phyloP scores from a whole-genome alignment of 2,888 invertebrate genomes.

The Oithona nana region DNA sequence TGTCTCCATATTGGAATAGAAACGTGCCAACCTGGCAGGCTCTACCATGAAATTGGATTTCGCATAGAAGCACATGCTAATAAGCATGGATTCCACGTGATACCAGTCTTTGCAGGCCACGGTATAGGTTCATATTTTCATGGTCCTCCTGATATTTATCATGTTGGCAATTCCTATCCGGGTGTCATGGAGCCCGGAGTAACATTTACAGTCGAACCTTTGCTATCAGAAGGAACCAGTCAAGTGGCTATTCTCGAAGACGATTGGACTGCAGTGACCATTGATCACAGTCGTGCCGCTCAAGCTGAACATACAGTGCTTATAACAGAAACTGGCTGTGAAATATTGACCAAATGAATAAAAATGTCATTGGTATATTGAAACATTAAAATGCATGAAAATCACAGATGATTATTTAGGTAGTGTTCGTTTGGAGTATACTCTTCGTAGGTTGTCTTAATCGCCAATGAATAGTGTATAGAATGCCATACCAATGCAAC shows the following conservation, averaged over 20 bases:
- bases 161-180: conserved; percentile 28
- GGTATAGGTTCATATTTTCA: conserved; percentile 85
- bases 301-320: conserved; percentile 82
- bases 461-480: too few species aligned
- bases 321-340: conserved; percentile 52
- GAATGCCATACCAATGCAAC: too few species aligned
- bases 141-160: conserved; percentile 72
- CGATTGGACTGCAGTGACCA: conserved; percentile 67
- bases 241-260: conserved; percentile 27
- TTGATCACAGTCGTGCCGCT: conserved; percentile 59
- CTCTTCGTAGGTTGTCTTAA: too few species aligned
- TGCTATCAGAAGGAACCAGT: conserved; percentile 41
- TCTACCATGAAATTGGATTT: conserved; percentile 34
- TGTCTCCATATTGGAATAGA: conserved; percentile 43
- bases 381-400: too few species aligned
- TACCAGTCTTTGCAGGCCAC: conserved; percentile 70
- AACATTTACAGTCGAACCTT: conserved; percentile 88
- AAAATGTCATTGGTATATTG: too few species aligned
- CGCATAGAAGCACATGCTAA: conserved; percentile 44
- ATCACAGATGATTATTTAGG: too few species aligned
- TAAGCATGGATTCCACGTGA: conserved; percentile 41
- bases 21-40: conserved; percentile 36
- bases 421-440: too few species aligned
- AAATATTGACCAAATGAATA: conserved; percentile 53
- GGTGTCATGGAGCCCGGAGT: conserved; percentile 57